Evolutionary conservation across 1,140 invertebrate genomes (phyloP).

Genomic region (Batillaria attramentaria): DNA sequence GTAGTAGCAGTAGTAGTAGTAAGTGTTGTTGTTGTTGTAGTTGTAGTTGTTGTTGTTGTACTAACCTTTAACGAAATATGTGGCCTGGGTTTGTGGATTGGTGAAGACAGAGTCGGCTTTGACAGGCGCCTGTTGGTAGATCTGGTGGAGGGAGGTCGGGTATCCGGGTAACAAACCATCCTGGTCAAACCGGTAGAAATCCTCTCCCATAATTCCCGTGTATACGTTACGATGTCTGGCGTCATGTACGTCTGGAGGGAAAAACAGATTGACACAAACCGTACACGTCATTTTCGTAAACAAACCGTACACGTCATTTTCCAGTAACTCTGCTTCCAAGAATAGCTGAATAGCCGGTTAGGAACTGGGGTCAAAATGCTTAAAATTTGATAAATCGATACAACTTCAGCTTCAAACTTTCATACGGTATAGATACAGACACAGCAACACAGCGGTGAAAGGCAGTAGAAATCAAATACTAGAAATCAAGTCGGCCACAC

Average conservation of each 20-base stretch:
- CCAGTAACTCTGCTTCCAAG: background rate
- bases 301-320: background rate
- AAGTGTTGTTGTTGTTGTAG: background rate
- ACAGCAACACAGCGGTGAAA: background rate
- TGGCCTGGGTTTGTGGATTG: background rate
- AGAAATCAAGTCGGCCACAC: background rate
- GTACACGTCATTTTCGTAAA: background rate
- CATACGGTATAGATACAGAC: background rate
- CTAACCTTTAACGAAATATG: conserved; percentile 19
- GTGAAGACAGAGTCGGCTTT: conserved; percentile 5
- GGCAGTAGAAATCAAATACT: background rate
- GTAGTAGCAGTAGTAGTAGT: background rate
- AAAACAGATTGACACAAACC: background rate
- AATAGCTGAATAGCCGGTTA: background rate
- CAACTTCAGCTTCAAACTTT: background rate
- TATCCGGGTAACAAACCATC: background rate
- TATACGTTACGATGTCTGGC: background rate
- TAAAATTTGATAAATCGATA: background rate
- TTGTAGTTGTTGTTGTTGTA: background rate
- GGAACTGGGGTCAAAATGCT: background rate
- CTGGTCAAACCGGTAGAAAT: background rate
- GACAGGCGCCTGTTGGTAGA: background rate
- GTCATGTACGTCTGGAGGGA: background rate
- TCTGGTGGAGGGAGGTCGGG: background rate
- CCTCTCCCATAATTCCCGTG: conserved; percentile 4